Conservation (phyloP, 2,113 vertebrate species). For the Hemicordylus capensis region DNA sequence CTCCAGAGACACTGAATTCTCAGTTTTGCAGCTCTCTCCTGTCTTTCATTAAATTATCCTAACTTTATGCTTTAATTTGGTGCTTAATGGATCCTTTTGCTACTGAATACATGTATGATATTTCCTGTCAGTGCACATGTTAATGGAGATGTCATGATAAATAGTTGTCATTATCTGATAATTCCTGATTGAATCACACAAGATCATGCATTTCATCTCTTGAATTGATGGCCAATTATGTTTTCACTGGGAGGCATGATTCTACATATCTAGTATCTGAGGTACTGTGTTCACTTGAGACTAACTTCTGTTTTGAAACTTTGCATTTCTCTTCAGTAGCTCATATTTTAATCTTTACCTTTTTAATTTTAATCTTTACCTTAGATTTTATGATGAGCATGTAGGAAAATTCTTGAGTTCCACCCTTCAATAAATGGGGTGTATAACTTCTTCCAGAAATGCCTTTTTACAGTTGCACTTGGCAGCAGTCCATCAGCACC, state of each 20-base stretch:
- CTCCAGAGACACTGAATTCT: too few relatives aligned
- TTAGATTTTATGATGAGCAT: not conserved
- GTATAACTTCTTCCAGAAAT: constrained; percentile 6
- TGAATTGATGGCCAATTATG: not conserved
- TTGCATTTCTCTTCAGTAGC: not conserved
- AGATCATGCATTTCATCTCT: not conserved
- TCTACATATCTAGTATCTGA: not conserved
- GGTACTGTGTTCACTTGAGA: not conserved
- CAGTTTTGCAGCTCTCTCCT: not conserved
- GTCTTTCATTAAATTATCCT: not conserved
- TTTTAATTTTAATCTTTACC: constrained; percentile 31
- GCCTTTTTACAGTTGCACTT: not conserved
- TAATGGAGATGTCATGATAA: not conserved
- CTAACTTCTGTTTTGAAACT: not conserved
- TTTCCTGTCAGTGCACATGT: not conserved
- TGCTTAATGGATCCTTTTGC: not conserved
- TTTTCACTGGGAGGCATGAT: not conserved
- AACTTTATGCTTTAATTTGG: not conserved
- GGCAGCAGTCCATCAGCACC: too few relatives aligned
- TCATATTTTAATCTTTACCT: constrained; percentile 21
- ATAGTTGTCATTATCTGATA: not conserved
- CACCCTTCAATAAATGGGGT: not conserved
- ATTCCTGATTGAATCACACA: not conserved
- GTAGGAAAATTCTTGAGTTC: constrained; percentile 4
- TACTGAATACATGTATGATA: not conserved